Conservation (phyloP, 2,113 vertebrate species). For the Sakesphorus luctuosus region DNA sequence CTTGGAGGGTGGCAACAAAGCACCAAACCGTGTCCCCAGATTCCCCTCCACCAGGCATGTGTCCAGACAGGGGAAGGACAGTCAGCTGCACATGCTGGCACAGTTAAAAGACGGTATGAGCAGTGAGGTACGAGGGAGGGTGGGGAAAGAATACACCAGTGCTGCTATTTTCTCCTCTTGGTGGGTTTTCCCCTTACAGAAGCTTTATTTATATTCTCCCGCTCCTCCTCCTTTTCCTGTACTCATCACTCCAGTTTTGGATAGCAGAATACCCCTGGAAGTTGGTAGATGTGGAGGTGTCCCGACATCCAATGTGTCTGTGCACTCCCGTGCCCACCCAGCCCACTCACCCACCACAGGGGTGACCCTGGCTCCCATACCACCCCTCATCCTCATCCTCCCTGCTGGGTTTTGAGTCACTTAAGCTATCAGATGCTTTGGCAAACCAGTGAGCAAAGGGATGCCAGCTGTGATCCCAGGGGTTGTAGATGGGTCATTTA, state of each 20-base stretch:
- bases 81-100: accelerated
- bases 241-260: background rate
- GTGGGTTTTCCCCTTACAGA: constrained; percentile 7
- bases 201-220: background rate
- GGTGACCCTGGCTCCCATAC: background rate
- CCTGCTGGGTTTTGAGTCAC: background rate
- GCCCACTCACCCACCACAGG: accelerated
- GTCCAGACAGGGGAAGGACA: background rate
- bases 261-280: background rate
- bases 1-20: background rate
- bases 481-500: background rate
- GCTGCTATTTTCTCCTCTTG: background rate
- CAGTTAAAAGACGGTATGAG: accelerated
- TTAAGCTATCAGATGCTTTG: background rate
- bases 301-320: background rate
- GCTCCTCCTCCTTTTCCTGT: background rate
- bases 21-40: background rate
- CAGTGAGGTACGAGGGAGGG: background rate
- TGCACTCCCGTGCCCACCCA: background rate
- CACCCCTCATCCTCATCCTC: background rate
- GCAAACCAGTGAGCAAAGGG: background rate
- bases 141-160: background rate
- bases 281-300: accelerated
- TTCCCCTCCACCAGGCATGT: accelerated
- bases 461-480: background rate